phyloP scores from a whole-genome alignment of 2,888 invertebrate genomes.

The Chaetogeoica ovagalla region DNA sequence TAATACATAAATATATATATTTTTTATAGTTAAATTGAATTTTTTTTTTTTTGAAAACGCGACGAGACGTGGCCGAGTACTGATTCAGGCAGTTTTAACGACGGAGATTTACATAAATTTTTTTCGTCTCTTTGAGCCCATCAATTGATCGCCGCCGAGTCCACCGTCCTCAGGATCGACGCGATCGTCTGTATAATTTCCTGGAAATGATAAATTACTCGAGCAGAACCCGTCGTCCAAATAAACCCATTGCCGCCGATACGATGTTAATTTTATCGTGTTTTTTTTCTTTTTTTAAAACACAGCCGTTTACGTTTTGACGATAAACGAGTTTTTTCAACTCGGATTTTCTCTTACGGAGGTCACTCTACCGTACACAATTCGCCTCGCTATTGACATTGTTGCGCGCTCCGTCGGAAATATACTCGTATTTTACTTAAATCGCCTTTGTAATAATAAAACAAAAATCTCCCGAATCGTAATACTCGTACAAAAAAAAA shows the following conservation, averaged over 20 bases:
- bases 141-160: no score
- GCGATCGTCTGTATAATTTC: no score
- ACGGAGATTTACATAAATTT: no score
- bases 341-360: conserved; percentile 8
- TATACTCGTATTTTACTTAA: neutral
- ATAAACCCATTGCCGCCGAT: neutral
- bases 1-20: no score
- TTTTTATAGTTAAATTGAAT: no score
- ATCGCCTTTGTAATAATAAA: neutral
- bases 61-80: no score
- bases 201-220: neutral
- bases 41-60: no score
- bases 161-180: no score
- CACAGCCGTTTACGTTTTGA: neutral
- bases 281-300: neutral
- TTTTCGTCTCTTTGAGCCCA: no score
- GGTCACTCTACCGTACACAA: neutral
- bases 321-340: conserved; percentile 5
- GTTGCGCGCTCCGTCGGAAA: no score
- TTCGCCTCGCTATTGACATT: neutral
- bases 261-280: conserved; percentile 2
- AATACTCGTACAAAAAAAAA: no score
- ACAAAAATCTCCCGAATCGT: neutral
- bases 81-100: no score
- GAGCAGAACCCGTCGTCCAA: neutral